Conservation (phyloP, 2,113 vertebrate species). For the Nothocercus julius region DNA sequence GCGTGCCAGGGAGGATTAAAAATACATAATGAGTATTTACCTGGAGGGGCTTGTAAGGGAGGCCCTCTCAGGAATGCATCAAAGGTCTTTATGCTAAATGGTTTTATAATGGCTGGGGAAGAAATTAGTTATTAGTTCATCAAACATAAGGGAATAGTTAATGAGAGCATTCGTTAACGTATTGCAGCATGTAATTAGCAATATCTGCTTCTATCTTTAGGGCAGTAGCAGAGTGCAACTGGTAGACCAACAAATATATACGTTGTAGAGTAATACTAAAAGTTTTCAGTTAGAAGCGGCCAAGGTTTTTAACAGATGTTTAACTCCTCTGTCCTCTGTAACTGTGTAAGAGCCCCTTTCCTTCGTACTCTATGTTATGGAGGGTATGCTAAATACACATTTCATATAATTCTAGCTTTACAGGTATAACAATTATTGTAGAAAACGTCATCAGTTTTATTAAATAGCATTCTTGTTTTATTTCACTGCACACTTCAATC, state of each 20-base stretch:
- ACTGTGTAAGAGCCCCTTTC: not conserved
- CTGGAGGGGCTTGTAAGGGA: slow-evolving; percentile 20
- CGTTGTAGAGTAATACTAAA: slow-evolving; percentile 20
- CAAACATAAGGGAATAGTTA: slow-evolving; percentile 45
- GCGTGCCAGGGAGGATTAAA: slow-evolving; percentile 10
- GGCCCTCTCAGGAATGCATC: not conserved
- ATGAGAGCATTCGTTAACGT: slow-evolving; percentile 53
- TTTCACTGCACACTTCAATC: not conserved
- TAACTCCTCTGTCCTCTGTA: not conserved
- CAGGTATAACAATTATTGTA: too few species aligned
- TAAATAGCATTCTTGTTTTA: not conserved
- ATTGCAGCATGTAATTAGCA: slow-evolving; percentile 59
- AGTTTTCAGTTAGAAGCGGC: not conserved
- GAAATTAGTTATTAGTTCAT: slow-evolving; percentile 68
- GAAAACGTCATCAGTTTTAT: not conserved
- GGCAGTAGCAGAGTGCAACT: not conserved
- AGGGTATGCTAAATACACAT: not conserved
- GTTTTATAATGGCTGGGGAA: slow-evolving; percentile 58
- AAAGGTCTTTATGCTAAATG: slow-evolving; percentile 35
- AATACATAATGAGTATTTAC: slow-evolving; percentile 40
- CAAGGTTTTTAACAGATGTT: not conserved
- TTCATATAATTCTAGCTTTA: not conserved
- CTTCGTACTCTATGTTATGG: not conserved
- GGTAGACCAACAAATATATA: not conserved
- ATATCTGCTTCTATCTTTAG: not conserved